A percentile compares a stretch with the other conserved stretches of the same genome.
Evolutionary conservation across 2,888 invertebrate genomes (phyloP).

Genomic region (Athalia cordata): DNA sequence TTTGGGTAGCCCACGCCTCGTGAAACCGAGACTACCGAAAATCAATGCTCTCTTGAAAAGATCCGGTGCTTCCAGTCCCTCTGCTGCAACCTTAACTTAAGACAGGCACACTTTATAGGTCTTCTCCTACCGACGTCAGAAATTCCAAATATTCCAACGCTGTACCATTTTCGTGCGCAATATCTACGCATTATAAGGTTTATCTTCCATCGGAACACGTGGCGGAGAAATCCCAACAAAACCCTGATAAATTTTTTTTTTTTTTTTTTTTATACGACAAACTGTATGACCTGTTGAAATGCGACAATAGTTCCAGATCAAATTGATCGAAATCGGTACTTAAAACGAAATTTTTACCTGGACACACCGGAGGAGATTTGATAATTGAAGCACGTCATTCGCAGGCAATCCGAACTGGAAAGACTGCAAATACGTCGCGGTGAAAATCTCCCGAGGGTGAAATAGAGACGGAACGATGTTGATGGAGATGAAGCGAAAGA

Average conservation of each 20-base stretch:
- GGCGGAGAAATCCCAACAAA: too few relatives aligned
- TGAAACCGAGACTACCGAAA: conserved; percentile 14
- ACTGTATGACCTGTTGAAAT: not conserved
- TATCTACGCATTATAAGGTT: too few relatives aligned
- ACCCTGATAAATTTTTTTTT: too few relatives aligned
- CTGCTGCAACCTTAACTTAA: not conserved
- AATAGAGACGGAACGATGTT: not conserved
- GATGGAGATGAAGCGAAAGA: not conserved
- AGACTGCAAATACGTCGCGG: conserved; percentile 20
- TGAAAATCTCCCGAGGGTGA: conserved; percentile 26
- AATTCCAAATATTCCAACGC: too few relatives aligned
- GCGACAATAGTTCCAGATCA: too few relatives aligned
- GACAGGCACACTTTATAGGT: not conserved
- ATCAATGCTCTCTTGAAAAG: conserved; percentile 38
- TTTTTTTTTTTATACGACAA: not conserved
- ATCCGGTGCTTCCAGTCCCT: not conserved
- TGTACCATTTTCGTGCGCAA: too few relatives aligned
- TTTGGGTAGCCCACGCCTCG: not conserved
- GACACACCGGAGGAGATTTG: not conserved
- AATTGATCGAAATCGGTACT: too few relatives aligned
- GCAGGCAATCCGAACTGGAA: conserved; percentile 27
- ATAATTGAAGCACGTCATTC: conserved; percentile 36
- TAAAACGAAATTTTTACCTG: not conserved
- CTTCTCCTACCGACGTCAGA: too few relatives aligned
- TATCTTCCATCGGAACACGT: too few relatives aligned